Conservation (phyloP, 2,888 invertebrate genomes). For the Machimus rusticus region DNA sequence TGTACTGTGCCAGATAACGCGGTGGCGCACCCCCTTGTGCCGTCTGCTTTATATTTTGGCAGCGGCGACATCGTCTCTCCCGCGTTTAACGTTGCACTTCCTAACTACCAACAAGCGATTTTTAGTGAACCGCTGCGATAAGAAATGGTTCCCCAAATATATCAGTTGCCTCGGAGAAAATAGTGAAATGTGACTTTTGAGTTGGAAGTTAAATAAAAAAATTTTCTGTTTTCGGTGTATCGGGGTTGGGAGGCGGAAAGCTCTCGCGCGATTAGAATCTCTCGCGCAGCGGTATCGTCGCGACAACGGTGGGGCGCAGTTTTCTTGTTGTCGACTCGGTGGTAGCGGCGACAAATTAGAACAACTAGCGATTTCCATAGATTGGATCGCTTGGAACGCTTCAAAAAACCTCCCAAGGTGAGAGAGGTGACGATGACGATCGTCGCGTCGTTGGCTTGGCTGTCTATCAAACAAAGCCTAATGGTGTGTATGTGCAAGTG, state of each 20-base stretch:
- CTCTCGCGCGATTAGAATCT: background rate
- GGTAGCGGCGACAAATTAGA: background rate
- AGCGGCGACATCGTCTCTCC: background rate
- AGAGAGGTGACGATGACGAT: background rate
- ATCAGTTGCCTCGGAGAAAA: background rate
- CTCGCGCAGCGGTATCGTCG: background rate
- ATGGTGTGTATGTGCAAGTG: background rate
- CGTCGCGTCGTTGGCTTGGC: background rate
- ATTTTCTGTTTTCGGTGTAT: background rate
- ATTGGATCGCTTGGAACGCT: constrained; percentile 6
- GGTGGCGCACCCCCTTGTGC: background rate
- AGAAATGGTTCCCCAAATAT: background rate
- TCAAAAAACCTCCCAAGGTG: background rate
- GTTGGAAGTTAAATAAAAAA: background rate
- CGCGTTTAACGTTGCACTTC: background rate
- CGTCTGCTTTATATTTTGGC: background rate
- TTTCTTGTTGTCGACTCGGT: constrained; percentile 14
- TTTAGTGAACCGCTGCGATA: background rate
- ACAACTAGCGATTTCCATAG: constrained; percentile 16
- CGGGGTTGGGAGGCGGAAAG: background rate
- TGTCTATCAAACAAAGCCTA: background rate
- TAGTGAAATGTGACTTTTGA: background rate
- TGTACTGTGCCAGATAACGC: background rate
- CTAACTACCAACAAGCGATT: background rate
- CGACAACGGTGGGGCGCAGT: background rate